These are phyloP conservation scores for Tylochromis polylepis DNA, from an alignment of 2,113 vertebrate genomes.

Conservation along the genomic window DNA sequence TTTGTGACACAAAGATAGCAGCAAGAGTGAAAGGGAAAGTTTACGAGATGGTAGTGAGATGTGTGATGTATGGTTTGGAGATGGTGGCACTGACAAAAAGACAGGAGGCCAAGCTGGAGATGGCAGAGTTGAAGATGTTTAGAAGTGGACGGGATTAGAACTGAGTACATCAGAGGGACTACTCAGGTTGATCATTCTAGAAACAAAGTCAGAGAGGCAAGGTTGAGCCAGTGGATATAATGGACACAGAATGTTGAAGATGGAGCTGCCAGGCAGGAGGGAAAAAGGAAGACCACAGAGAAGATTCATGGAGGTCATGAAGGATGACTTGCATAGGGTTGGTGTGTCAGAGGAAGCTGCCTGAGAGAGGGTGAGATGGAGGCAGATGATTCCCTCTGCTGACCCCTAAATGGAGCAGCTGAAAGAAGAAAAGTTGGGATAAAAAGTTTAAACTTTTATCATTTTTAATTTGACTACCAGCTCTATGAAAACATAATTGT, in stretches of 20 bases:
- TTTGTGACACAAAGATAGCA: not conserved
- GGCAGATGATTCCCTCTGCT: not conserved
- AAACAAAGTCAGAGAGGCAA: not conserved
- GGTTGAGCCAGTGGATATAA: not conserved
- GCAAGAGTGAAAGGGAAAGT: not conserved
- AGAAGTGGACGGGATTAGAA: not conserved
- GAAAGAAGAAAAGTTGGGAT: not conserved
- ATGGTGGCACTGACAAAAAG: not conserved
- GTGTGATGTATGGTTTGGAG: not conserved
- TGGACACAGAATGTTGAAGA: not conserved
- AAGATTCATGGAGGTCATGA: not conserved
- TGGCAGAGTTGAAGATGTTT: not conserved
- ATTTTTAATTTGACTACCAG: not conserved
- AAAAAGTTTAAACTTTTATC: not conserved
- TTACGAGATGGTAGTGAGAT: not conserved
- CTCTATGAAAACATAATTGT: not conserved
- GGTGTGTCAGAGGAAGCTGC: not conserved
- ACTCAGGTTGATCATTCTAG: not conserved
- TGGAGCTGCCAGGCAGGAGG: not conserved
- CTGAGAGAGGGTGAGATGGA: not conserved
- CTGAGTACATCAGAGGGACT: not conserved
- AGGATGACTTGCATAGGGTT: not conserved
- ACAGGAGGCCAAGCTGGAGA: not conserved
- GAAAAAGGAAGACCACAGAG: not conserved
- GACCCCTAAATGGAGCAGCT: not conserved